Evolutionary conservation across 2,888 invertebrate species (phyloP).

Genomic region (Troides helena): DNA sequence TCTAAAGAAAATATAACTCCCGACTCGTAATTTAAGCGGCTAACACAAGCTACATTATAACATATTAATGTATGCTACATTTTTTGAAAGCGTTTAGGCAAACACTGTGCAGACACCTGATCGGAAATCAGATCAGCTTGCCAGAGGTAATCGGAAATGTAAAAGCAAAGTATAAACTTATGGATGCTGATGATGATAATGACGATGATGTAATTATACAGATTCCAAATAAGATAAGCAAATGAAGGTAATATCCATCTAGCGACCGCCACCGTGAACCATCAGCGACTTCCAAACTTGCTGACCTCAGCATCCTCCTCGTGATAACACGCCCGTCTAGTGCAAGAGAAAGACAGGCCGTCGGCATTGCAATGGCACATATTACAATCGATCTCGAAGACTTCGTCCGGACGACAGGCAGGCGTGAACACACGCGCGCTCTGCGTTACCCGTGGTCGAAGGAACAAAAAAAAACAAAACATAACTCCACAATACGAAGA

Average conservation of each 20-base stretch:
- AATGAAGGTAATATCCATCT: not conserved
- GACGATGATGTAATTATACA: not conserved
- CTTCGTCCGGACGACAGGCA: conserved; percentile 73
- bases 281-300: conserved; percentile 1
- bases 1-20: no score
- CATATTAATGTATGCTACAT: no score
- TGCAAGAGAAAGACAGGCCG: conserved; percentile 77
- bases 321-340: conserved; percentile 66
- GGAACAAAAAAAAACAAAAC: not conserved
- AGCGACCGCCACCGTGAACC: conserved; percentile 3
- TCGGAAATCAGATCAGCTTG: no score
- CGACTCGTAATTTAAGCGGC: no score
- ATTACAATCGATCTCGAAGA: conserved; percentile 79
- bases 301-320: conserved; percentile 54
- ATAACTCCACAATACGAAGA: not conserved
- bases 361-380: conserved; percentile 80
- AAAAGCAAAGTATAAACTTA: no score
- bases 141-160: no score
- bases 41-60: no score
- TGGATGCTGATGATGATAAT: not conserved
- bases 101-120: no score
- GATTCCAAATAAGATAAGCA: not conserved
- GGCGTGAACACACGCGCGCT: conserved; percentile 52
- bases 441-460: conserved; percentile 35
- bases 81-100: no score